Base-by-base conservation (phyloP, 2,888 invertebrate species). In the Euplexia lucipara region DNA sequence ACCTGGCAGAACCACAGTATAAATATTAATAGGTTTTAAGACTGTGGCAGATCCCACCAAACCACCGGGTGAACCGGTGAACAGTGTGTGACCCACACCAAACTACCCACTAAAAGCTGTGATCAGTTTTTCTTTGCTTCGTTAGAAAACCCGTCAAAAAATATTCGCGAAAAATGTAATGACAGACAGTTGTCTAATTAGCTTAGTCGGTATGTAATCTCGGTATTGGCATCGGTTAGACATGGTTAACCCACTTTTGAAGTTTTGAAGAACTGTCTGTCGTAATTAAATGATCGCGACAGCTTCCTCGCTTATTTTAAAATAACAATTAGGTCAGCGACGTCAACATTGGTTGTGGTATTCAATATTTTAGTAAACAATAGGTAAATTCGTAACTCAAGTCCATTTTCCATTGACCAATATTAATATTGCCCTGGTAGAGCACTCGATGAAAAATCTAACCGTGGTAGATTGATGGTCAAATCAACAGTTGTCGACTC, bases 291-390 rank as follows among this genome's bases (percentile, higher is more conserved):
- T 39, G 32, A 45, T 20, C 37, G 4, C 4, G 37, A 34, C 26
- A 44, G 37, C 37, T 61, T 70, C 37, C 34, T 9, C 10, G 49
- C 32, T 16, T 34, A 34, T 62, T 51, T 51, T 51, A 62, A 70
- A 67, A 67, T 70, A 45, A 51, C 34, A 62, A 67, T 45, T 39
- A 62, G 70, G 51, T 45, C 39, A 45, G 3, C 35, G 47, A 48
- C 26, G 62, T 45, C 20, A 34, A 30, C 26, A 20, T 60, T 48
- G 12, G 45, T 18, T 26, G 5, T 47, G 41, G 34, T 30, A 48
- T 47, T 58, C 20, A 66, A 44, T 65, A 18, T 68, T 56, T 32
- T 22, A 66, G 4, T 44, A 20, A 54, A 64, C 44, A 66, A 56
- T 45, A 39, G 3, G 26, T 22, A 34, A 59, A 42, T 9, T 42